Percentiles rank a stretch among this genome's conserved stretches.
phyloP scores from a whole-genome alignment of 2,113 vertebrate species.

The Microtus richardsoni region DNA sequence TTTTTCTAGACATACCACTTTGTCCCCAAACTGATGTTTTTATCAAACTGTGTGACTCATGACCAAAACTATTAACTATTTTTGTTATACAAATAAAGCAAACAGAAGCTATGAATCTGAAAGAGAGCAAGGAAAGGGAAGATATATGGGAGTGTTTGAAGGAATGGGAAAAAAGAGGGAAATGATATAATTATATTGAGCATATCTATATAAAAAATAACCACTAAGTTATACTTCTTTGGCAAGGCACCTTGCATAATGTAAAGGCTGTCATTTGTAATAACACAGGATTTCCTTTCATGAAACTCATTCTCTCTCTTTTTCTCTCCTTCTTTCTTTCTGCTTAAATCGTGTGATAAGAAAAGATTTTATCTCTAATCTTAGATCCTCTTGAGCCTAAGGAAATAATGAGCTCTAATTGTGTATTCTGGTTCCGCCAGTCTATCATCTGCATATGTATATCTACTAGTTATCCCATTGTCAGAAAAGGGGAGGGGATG shows the following conservation, averaged over 20 bases:
- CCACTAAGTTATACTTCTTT: not conserved
- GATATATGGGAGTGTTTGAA: not conserved
- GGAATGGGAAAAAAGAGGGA: not conserved
- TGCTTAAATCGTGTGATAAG: not conserved
- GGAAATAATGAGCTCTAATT: not conserved
- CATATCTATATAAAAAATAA: not conserved
- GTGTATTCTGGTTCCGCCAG: not conserved
- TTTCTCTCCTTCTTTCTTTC: not conserved
- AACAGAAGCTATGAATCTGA: not conserved
- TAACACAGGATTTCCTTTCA: not conserved
- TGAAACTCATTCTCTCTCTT: not conserved
- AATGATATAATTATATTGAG: not conserved
- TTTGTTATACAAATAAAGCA: not conserved
- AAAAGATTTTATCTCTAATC: not conserved
- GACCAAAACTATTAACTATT: not conserved
- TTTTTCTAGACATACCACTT: not conserved
- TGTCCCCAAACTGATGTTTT: not conserved
- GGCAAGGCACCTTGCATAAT: not conserved
- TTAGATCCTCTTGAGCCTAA: not conserved
- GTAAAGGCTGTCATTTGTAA: not conserved
- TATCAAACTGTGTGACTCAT: not conserved
- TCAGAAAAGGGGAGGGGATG: not conserved
- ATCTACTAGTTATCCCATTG: not conserved
- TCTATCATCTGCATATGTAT: not conserved
- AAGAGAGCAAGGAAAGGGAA: not conserved